Conservation (phyloP, 2,888 invertebrate species). For the Drosophila prostipennis region DNA sequence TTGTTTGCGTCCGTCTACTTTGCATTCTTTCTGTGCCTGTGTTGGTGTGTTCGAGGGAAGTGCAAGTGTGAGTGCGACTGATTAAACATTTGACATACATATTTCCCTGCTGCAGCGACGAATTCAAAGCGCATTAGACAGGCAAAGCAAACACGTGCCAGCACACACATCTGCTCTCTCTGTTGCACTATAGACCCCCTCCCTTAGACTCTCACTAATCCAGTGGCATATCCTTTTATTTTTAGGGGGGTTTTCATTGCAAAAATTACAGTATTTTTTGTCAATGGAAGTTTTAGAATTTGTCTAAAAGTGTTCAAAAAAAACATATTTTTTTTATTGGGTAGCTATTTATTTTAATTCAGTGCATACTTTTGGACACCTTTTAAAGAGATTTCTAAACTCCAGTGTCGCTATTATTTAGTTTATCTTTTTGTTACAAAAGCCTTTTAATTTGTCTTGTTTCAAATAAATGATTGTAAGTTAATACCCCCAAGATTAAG, state of each 20-base stretch:
- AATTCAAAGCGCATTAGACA: slow-evolving; percentile 71
- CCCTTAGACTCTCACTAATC: not conserved
- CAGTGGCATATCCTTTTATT: not conserved
- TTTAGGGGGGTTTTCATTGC: not conserved
- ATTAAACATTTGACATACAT: slow-evolving; percentile 79
- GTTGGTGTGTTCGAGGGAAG: not conserved
- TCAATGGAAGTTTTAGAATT: too few relatives aligned
- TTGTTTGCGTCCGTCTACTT: slow-evolving; percentile 51
- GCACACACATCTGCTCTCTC: slow-evolving; percentile 48
- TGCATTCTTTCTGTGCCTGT: slow-evolving; percentile 8
- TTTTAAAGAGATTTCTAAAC: too few relatives aligned
- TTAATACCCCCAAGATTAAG: too few relatives aligned
- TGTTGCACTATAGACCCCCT: not conserved
- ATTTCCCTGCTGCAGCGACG: slow-evolving; percentile 55
- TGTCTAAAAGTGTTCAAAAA: too few relatives aligned
- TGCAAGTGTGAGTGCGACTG: slow-evolving; percentile 55
- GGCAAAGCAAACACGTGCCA: slow-evolving; percentile 74
- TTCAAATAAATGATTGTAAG: too few relatives aligned
- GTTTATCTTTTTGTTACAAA: too few relatives aligned
- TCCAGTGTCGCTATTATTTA: too few relatives aligned
- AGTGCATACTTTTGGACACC: too few relatives aligned
- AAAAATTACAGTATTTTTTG: too few relatives aligned
- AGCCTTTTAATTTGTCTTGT: too few relatives aligned
- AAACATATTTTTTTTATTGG: too few relatives aligned
- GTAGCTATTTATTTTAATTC: too few relatives aligned